Conservation (phyloP, 2,797 vertebrate genomes). For the Helarctos malayanus region DNA sequence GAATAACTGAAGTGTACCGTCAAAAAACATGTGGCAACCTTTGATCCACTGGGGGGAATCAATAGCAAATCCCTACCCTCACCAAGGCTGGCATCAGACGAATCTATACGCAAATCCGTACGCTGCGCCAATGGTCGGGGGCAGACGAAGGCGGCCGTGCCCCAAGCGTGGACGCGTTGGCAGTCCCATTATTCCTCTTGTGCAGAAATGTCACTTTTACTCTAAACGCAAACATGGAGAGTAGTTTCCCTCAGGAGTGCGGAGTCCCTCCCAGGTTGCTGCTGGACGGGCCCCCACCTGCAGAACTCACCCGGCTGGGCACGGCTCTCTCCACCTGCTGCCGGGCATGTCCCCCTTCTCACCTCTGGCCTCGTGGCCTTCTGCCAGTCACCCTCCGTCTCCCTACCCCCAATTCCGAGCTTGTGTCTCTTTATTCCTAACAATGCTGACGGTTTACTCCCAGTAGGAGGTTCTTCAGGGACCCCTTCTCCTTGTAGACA, state of each 20-base stretch:
- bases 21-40: no score
- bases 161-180: fast-evolving
- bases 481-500: background rate
- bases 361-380: background rate
- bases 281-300: no score
- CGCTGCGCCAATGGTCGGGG: fast-evolving
- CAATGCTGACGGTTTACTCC: background rate
- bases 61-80: background rate
- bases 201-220: no score
- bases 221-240: no score
- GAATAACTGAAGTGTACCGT: background rate
- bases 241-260: fast-evolving
- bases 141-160: fast-evolving
- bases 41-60: no score
- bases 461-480: background rate
- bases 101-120: fast-evolving
- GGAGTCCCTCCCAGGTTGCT: background rate
- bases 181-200: fast-evolving
- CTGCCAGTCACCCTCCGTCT: background rate
- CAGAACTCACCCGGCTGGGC: no score
- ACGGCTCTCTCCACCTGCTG: no score
- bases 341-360: background rate
- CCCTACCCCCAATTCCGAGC: no score
- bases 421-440: background rate
- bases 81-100: fast-evolving